Percentiles rank a stretch among this genome's conserved stretches.
phyloP scores from a whole-genome alignment of 2,113 vertebrate genomes.

The Oryzias celebensis region DNA sequence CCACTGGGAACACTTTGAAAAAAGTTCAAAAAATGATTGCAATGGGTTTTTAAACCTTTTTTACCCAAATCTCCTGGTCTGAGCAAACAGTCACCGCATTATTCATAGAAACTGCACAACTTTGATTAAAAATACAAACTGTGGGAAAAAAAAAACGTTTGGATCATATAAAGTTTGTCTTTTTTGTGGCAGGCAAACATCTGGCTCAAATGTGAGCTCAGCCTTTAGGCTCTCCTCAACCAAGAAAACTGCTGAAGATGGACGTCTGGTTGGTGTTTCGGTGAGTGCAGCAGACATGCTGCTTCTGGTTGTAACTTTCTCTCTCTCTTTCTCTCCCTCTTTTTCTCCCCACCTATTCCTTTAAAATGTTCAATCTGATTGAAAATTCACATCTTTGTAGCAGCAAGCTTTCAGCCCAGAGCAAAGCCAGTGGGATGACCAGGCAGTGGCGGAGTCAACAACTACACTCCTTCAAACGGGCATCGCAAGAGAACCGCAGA shows the following conservation, averaged over 20 bases:
- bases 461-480: constrained; percentile 64
- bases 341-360: not conserved
- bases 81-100: no score
- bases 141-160: no score
- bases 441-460: constrained; percentile 61
- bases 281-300: constrained; percentile 40
- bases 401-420: constrained; percentile 62
- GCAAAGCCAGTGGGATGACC: constrained; percentile 42
- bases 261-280: constrained; percentile 42
- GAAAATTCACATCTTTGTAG: constrained; percentile 23
- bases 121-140: no score
- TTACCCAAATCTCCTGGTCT: no score
- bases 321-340: not conserved
- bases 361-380: not conserved
- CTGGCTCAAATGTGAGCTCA: constrained; percentile 48
- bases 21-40: no score
- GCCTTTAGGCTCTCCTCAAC: constrained; percentile 40
- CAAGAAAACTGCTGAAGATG: constrained; percentile 53
- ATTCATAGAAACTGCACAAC: no score
- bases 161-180: no score
- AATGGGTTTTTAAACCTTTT: no score
- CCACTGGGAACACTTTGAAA: no score
- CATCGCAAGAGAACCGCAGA: constrained; percentile 32
- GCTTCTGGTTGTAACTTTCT: not conserved
- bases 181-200: constrained; percentile 60